Conservation (phyloP, 2,888 invertebrate genomes). For the Tuberolachnus salignus region DNA sequence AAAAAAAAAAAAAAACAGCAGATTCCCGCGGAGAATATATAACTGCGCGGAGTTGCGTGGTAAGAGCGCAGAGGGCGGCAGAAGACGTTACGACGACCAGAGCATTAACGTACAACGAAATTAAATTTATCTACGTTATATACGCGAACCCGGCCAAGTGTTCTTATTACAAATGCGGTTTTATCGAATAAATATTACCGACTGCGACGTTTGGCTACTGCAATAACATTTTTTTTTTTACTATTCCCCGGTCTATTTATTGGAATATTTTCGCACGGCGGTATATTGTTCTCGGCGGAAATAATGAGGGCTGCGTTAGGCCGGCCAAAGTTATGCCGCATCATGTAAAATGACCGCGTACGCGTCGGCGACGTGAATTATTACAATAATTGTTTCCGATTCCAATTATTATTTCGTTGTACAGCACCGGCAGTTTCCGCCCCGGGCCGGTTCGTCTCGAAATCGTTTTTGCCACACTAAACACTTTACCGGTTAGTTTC, state of each 20-base stretch:
- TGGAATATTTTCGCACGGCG: too few species aligned
- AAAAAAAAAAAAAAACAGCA: too few species aligned
- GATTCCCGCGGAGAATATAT: too few species aligned
- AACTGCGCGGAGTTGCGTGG: too few species aligned
- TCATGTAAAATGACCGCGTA: conserved; percentile 9
- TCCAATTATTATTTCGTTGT: conserved; percentile 21
- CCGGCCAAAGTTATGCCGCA: neutral
- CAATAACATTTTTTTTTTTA: neutral
- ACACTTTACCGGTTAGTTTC: neutral
- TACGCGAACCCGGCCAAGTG: neutral
- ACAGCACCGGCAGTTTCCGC: too few species aligned
- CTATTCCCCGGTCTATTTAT: neutral
- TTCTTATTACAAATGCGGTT: neutral
- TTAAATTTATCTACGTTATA: too few species aligned
- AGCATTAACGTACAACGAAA: too few species aligned
- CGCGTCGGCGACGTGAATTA: neutral
- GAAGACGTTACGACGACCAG: too few species aligned
- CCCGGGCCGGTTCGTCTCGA: too few species aligned
- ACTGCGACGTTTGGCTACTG: neutral
- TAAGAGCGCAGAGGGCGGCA: too few species aligned
- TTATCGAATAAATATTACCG: neutral
- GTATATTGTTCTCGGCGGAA: neutral
- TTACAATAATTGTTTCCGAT: neutral
- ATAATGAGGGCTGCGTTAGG: conserved; percentile 8
- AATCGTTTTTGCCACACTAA: neutral